These are phyloP conservation scores for Schizopygopsis pylzovi DNA, from an alignment of 2,797 vertebrate species.

Conservation along the genomic window DNA sequence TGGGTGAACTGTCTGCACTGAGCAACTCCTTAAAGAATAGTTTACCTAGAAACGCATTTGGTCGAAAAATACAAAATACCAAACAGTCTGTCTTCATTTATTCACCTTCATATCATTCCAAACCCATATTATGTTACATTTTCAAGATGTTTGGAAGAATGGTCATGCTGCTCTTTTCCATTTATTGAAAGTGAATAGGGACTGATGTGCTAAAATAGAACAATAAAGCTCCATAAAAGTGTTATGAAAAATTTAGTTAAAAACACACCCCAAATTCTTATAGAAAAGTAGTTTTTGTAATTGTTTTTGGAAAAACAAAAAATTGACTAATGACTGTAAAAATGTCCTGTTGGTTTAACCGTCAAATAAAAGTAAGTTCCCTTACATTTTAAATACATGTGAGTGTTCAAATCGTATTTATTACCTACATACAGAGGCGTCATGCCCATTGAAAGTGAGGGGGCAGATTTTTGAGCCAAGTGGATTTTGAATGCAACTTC, in stretches of 20 bases:
- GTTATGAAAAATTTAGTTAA: background rate
- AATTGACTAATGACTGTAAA: background rate
- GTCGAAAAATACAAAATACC: background rate
- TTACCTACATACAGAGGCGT: too few relatives aligned
- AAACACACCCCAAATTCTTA: background rate
- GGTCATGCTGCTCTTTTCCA: background rate
- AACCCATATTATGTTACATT: background rate
- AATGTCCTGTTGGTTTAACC: background rate
- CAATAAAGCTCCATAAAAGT: background rate
- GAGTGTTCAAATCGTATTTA: background rate
- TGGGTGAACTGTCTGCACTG: background rate
- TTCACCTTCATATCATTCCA: background rate
- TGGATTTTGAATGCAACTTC: too few relatives aligned
- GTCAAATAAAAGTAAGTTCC: background rate
- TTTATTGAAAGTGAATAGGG: background rate
- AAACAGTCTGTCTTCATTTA: constrained; percentile 1
- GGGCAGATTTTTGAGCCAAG: too few relatives aligned
- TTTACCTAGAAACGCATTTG: background rate
- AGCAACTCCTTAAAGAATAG: background rate
- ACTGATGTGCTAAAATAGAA: background rate
- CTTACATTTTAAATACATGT: background rate
- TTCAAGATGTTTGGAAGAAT: background rate
- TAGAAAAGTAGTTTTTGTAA: background rate
- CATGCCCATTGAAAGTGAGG: too few relatives aligned
- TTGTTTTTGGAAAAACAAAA: too few relatives aligned